Evolutionary conservation across 35 echinoderm and acorn worm genomes (phyloP), one percentile per base, ranked within the genome.

Genomic region (Apostichopus parvimensis): DNA sequence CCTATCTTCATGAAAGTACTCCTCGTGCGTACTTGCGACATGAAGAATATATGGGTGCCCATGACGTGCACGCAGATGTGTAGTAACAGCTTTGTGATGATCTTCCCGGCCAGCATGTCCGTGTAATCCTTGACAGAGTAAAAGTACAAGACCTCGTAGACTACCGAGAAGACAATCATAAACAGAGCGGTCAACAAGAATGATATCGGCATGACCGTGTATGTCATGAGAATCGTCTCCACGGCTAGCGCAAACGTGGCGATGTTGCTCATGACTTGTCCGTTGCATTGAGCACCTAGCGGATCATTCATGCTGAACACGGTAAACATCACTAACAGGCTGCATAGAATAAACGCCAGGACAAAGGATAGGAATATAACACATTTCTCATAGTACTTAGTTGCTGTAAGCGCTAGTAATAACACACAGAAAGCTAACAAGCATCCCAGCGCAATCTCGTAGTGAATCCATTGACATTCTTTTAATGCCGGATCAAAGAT

Each of bases 1-100:
- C 93, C 95, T 17, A 99, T 94, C 82, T 99, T 99, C 95, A 96
- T 92, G 92, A 99, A 99, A 15, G 97, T 99, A 84, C 95, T 99
- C 2, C 95, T 87, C 10, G 87, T 96, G 72, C 97, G 90, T 54
- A 99, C 95, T 87, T 96, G 95, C 15, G 95, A 91, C 97, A 99
- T 99, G 89, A 99, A 99, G 89, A 95, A 99, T 34, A 99, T 96
- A 54, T 95, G 95, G 80, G 93, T 95, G 9, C 97, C 97, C 91
- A 99, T 99, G 82, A 99, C 87, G 81, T 99, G 97, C 53, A 99
- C 93, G 82, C 97, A 99, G 15, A 96, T 87, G 79, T 99, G 97
- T 13, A 99, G 97, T 56, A 96, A 93, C 6, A 96, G 86, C 80
- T 99, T 99, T 72, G 93, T 94, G 57, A 98, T 91, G n/a, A 95